Evolutionary conservation across 23 tunicate species (phyloP).

Genomic region (Oikopleura vanhoeffeni): DNA sequence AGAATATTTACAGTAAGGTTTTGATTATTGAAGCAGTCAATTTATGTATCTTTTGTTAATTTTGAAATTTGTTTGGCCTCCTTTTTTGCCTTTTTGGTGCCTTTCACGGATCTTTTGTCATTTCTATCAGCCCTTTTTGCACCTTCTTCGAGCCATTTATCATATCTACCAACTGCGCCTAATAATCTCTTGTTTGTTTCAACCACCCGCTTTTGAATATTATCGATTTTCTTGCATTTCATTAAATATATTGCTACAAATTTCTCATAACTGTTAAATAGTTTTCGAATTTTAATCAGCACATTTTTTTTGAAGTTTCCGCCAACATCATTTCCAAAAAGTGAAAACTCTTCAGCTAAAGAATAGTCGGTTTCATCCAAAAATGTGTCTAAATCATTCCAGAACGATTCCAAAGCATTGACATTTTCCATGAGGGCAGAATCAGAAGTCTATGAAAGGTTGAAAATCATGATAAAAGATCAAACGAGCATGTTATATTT

Average conservation of each 20-base stretch:
- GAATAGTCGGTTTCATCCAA: neutral
- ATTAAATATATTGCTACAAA: neutral
- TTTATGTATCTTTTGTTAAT: too few relatives aligned
- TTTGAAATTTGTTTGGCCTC: too few relatives aligned
- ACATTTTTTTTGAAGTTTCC: neutral
- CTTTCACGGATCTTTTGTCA: neutral
- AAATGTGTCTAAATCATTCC: neutral
- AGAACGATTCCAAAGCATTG: neutral
- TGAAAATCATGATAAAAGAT: too few relatives aligned
- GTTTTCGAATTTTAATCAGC: neutral
- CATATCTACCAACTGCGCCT: neutral
- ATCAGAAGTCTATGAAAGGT: too few relatives aligned
- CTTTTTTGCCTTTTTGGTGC: too few relatives aligned
- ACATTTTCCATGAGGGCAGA: neutral
- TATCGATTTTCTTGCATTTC: neutral
- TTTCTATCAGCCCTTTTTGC: neutral
- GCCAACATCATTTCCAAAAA: constrained; percentile 2
- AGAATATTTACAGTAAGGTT: too few relatives aligned
- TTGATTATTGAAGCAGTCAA: too few relatives aligned
- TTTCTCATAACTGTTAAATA: neutral
- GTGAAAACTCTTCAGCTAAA: too few relatives aligned
- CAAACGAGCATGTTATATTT: too few relatives aligned
- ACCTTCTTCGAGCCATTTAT: neutral
- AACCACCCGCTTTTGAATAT: neutral
- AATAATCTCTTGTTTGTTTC: neutral